A percentile compares a stretch with the other conserved stretches of the same genome.
Conservation (phyloP, 30 jellyfish, hydroid and myxozoan species). For the Aurelia coerulea region DNA sequence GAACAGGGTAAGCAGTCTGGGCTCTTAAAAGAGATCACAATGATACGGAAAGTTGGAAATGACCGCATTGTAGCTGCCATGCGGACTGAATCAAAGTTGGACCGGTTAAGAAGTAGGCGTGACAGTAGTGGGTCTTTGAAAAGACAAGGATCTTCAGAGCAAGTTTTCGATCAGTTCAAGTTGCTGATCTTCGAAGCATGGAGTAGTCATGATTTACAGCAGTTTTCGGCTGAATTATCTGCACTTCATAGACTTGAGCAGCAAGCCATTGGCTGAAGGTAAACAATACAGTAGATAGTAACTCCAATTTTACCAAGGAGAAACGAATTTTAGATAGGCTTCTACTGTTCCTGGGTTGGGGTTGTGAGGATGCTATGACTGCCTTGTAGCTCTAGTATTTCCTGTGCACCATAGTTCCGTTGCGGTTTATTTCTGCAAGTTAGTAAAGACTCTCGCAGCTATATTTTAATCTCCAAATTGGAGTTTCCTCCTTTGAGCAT, state of each 20-base stretch:
- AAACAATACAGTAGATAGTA: too few species aligned
- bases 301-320: too few species aligned
- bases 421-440: too few species aligned
- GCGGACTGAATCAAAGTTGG: conserved; percentile 43
- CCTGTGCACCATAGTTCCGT: too few species aligned
- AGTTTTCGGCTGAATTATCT: conserved; percentile 10
- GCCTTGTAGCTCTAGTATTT: too few species aligned
- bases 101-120: conserved; percentile 13
- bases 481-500: too few species aligned
- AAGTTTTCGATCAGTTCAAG: conserved; percentile 28
- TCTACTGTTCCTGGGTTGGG: too few species aligned
- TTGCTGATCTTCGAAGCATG: conserved; percentile 40
- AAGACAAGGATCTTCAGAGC: conserved; percentile 9
- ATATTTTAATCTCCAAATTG: too few species aligned
- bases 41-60: conserved; percentile 10
- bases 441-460: too few species aligned
- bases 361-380: too few species aligned
- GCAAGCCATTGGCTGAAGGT: not conserved
- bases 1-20: conserved; percentile 43
- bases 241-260: conserved; percentile 38
- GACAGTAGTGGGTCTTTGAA: conserved; percentile 5
- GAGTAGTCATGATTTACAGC: conserved; percentile 15
- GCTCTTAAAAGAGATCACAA: conserved; percentile 23
- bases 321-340: too few species aligned
- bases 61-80: conserved; percentile 42